Conservation (phyloP, 2,797 vertebrate genomes). For the Botia kubotai region DNA sequence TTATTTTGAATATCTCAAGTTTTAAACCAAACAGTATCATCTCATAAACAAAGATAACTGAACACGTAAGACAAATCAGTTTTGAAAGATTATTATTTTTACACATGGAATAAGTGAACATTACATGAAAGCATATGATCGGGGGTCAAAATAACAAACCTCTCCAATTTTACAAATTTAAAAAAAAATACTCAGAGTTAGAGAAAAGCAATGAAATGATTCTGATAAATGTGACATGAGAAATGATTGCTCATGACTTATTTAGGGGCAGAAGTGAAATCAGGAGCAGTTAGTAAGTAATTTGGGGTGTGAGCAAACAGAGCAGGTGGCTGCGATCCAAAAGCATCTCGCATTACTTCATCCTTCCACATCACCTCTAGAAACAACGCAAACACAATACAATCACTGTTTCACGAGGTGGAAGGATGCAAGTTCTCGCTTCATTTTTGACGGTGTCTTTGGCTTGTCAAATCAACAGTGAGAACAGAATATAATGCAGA, state of each 20-base stretch:
- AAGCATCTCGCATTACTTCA: constrained; percentile 22
- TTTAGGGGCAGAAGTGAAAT: neutral
- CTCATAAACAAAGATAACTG: neutral
- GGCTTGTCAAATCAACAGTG: constrained; percentile 48
- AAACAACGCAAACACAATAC: constrained; percentile 6
- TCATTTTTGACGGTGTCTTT: constrained; percentile 47
- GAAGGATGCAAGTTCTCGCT: constrained; percentile 17
- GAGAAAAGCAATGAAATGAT: constrained; percentile 20
- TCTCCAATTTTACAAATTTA: constrained; percentile 61
- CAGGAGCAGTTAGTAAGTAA: neutral
- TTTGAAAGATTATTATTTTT: constrained; percentile 47
- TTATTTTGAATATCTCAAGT: neutral
- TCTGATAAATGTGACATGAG: constrained; percentile 31
- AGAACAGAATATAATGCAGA: neutral
- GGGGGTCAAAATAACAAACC: constrained; percentile 49
- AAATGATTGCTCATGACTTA: constrained; percentile 18
- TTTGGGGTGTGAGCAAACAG: constrained; percentile 17
- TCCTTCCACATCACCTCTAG: constrained; percentile 1
- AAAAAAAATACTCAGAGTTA: constrained; percentile 39
- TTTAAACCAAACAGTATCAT: too few species aligned
- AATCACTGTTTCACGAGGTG: constrained; percentile 10
- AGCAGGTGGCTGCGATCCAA: neutral
- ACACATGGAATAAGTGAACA: constrained; percentile 47
- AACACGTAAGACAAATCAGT: constrained; percentile 20
- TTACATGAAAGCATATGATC: constrained; percentile 46